Evolutionary conservation across 1,140 invertebrate species (phyloP), one percentile per base, ranked within the genome.

Genomic region (Cyrtorhinus lividipennis): DNA sequence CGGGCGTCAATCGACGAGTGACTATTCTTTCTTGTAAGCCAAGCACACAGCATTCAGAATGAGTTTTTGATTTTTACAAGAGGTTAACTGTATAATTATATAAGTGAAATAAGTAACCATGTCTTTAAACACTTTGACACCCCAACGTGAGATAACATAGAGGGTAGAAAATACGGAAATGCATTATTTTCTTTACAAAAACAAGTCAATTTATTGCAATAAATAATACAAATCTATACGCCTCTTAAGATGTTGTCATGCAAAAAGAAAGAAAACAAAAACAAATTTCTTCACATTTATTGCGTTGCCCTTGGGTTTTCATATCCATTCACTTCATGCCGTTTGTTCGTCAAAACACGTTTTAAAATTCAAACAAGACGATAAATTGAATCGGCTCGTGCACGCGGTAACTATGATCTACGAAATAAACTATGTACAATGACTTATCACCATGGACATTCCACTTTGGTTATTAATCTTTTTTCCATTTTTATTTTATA

Each of bases 191-290:
- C 15, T 38, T 38, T 38, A 38, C n/a, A 38, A 30, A 59, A 59
- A 59, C 58, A 59, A 59, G 58, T 59, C 58, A 59, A 30, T 59
- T 59, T 59, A 59, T 59, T 59, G 58, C 58, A 30, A 59, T 59
- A 59, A 59, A 59, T 59, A 59, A 59, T 30, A 59, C 58, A 59
- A 59, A 59, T 53, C 48, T 12, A 53, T 53, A 53, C 18, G 48
- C 48, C 8, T 53, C 20, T 53, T 53, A 53, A 10, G 48, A 53
- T 53, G 12, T 5, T 53, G 5, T 5, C 5, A 53, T 53, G 48
- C 48, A 53, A 59, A 59, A 27, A 59, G 38, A 23, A 23, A n/a
- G n/a, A n/a, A n/a, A n/a, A n/a, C n/a, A n/a, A 57, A 57, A 23
- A 57, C 56, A 57, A 57, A 20, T 57, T 57, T 57, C 15, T 57